A percentile compares a stretch with the other conserved stretches of the same genome.
Evolutionary conservation across 2,888 invertebrate species (phyloP).

Genomic region (Encarsia formosa): DNA sequence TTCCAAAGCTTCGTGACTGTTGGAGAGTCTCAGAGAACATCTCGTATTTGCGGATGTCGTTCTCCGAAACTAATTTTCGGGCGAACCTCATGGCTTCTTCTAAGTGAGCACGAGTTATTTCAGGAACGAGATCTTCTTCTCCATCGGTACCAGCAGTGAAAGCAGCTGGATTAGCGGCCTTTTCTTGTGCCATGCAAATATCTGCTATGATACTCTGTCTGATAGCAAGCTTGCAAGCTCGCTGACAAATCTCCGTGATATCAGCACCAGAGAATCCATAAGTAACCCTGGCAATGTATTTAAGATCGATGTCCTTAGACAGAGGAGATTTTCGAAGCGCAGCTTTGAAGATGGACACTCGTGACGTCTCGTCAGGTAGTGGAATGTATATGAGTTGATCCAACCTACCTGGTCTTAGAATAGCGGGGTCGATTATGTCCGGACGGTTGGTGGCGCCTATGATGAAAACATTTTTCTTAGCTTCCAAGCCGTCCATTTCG

Average conservation of each 20-base stretch:
- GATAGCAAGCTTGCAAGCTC: slow-evolving; percentile 98
- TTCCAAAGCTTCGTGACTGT: slow-evolving; percentile 97
- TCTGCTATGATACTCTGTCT: slow-evolving; percentile 96
- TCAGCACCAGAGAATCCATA: slow-evolving; percentile 99
- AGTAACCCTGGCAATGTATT: slow-evolving; percentile 82
- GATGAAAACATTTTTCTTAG: slow-evolving; percentile 99
- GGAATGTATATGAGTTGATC: slow-evolving; percentile 99
- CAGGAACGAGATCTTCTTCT: slow-evolving; percentile 97
- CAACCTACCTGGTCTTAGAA: slow-evolving; percentile 94
- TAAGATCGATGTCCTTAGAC: slow-evolving; percentile 89
- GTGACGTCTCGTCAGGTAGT: slow-evolving; percentile 96
- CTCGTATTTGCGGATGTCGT: slow-evolving; percentile 99
- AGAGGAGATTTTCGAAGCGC: slow-evolving; percentile 95
- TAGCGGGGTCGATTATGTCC: slow-evolving; percentile 99
- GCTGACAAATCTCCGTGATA: slow-evolving; percentile 98
- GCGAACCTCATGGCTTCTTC: slow-evolving; percentile 99
- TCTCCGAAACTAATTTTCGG: slow-evolving; percentile 96
- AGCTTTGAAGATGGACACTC: slow-evolving; percentile 92
- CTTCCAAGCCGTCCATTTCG: slow-evolving; percentile 99
- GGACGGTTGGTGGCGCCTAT: slow-evolving; percentile 93
- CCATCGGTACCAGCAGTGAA: slow-evolving; percentile 84
- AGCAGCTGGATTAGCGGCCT: slow-evolving; percentile 71
- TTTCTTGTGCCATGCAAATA: slow-evolving; percentile 82
- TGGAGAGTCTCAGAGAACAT: slow-evolving; percentile 99
- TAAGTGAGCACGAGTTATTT: slow-evolving; percentile 95